phyloP scores from a whole-genome alignment of 2,888 invertebrate species.

The Drosophila flavopinicola region DNA sequence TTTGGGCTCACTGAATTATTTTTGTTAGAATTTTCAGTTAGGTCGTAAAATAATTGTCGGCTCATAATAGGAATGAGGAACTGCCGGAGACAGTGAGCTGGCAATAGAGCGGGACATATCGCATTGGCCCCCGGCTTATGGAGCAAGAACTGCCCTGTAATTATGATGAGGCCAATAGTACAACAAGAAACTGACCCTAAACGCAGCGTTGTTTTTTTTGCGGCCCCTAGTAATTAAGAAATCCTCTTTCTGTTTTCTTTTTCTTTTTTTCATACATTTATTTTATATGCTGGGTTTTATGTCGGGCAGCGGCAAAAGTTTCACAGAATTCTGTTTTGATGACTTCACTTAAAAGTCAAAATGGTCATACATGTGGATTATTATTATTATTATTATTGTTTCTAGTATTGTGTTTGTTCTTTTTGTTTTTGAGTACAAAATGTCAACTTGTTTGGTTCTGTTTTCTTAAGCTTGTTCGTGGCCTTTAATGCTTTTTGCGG shows the following conservation, averaged over 20 bases:
- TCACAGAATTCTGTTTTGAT: conserved; percentile 78
- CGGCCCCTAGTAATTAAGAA: conserved; percentile 74
- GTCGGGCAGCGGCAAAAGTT: conserved; percentile 64
- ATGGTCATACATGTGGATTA: conserved; percentile 65
- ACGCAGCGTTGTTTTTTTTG: conserved; percentile 45
- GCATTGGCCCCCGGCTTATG: conserved; percentile 67
- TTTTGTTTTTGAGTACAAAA: conserved; percentile 41
- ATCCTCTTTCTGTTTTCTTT: conserved; percentile 65
- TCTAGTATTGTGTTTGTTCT: conserved; percentile 49
- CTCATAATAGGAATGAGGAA: conserved; percentile 42
- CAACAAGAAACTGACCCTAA: conserved; percentile 70
- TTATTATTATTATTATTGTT: conserved; percentile 62
- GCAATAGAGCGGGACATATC: conserved; percentile 73
- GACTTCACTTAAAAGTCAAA: conserved; percentile 80
- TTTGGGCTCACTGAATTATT: conserved; percentile 42
- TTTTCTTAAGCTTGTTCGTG: conserved; percentile 34
- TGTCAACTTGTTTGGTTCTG: conserved; percentile 28
- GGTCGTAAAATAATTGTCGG: conserved; percentile 76
- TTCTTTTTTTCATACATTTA: conserved; percentile 14
- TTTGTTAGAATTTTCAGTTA: conserved; percentile 54
- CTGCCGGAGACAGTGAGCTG: conserved; percentile 43
- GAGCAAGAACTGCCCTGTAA: conserved; percentile 68
- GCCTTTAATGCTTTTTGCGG: conserved; percentile 11
- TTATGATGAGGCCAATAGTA: conserved; percentile 76
- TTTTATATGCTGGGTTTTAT: conserved; percentile 48